Base-by-base conservation (phyloP, 2,888 invertebrate genomes). In the Lasioglossum figueresi region DNA sequence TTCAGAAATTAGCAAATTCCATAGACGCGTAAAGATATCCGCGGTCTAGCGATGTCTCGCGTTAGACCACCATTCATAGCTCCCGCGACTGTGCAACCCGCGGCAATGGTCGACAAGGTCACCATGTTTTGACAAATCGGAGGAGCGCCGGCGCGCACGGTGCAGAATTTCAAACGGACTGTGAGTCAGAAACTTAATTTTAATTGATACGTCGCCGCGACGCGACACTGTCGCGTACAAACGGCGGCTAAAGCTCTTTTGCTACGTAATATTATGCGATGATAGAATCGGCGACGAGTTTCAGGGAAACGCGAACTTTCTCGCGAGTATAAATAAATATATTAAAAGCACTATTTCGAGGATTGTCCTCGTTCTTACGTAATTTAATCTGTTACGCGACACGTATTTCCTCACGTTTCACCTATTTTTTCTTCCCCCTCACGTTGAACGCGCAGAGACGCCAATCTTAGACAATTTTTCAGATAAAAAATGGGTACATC, bases 131-230 rank as follows among this genome's bases (percentile, higher is more conserved):
- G 88, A 84, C 88, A 86, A 88, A 84, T n/a, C 59, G 73, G 77
- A 72, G 74, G 79, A 88, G 77, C 83, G 76, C 59, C 83, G 78
- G 68, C 74, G 71, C 74, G 77, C 76, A 66, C 78, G 75, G 75
- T 80, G 77, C 76, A 78, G 85, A 88, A 85, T 88, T 88, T 80
- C 80, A 82, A 88, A 79, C 75, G 80, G 79, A 56, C 83, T 66
- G 56, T 87, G 83, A 86, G 80, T 87, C 88, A 88, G 88, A 86
- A 79, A 82, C 79, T 82, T 88, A 83, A 87, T 87, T 85, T 87
- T 87, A 88, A 87, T 87, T 88, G 81, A 85, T 81, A 80, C 48
- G 59, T 56, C 63, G 63, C 31, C 66, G 66, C 34, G 66, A 19
- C 66, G 34, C 16, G 66, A 66, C 76, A 19, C 23, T 56, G 59